Conservation (phyloP, 2,797 vertebrate genomes). For the Morus bassanus region DNA sequence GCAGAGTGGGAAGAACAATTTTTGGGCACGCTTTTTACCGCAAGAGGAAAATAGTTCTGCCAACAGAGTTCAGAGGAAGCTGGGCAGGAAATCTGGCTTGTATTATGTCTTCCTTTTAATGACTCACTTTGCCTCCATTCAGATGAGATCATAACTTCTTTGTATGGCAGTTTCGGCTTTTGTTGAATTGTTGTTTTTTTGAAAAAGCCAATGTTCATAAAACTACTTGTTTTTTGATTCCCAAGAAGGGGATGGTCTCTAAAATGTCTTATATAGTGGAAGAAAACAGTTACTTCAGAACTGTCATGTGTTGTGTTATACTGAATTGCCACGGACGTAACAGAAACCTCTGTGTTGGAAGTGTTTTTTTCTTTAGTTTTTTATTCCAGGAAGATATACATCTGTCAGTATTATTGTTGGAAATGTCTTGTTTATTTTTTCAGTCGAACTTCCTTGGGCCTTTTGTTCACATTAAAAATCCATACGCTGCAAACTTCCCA, state of each 20-base stretch:
- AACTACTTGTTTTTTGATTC: background rate
- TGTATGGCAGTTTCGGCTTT: background rate
- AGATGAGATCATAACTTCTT: constrained; percentile 19
- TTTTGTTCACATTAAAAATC: background rate
- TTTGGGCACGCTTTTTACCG: background rate
- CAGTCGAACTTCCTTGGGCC: background rate
- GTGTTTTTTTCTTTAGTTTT: background rate
- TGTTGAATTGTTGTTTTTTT: background rate
- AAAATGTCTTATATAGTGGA: background rate
- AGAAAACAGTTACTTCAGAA: background rate
- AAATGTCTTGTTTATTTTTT: background rate
- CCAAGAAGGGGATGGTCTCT: background rate
- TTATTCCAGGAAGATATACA: background rate
- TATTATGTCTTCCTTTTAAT: constrained; percentile 37
- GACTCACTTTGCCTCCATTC: constrained; percentile 7
- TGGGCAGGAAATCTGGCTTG: constrained; percentile 15
- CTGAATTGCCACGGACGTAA: background rate
- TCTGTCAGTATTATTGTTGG: background rate
- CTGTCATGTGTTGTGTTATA: background rate
- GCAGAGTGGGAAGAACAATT: background rate
- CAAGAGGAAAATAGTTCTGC: background rate
- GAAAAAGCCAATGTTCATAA: background rate
- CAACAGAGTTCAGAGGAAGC: constrained; percentile 28
- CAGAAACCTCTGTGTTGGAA: background rate
- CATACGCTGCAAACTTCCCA: background rate